phyloP scores from a whole-genome alignment of 2,797 vertebrate genomes.

The Fistularia commersonii region DNA sequence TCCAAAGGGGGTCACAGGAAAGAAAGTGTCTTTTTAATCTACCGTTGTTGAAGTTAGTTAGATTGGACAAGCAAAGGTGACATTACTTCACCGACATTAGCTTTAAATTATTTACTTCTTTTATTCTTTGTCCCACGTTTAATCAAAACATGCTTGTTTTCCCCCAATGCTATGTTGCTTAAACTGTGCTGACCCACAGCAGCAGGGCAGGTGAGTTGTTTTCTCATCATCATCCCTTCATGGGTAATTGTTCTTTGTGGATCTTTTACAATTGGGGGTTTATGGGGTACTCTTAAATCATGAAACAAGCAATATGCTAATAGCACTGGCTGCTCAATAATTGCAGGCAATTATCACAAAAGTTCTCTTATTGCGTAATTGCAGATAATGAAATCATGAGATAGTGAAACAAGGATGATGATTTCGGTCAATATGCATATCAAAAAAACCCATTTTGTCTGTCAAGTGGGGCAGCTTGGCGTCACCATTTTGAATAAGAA shows the following conservation, averaged over 20 bases:
- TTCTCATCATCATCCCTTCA: slow-evolving; percentile 50
- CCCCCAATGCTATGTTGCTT: slow-evolving; percentile 2
- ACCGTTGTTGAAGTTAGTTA: too few relatives aligned
- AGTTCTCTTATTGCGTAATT: slow-evolving; percentile 70
- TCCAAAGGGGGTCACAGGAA: too few relatives aligned
- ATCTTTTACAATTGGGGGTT: slow-evolving; percentile 34
- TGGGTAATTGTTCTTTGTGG: slow-evolving; percentile 45
- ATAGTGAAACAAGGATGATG: slow-evolving; percentile 54
- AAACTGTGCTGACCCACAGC: slow-evolving; percentile 8
- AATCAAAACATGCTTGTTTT: not conserved
- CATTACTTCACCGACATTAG: too few relatives aligned
- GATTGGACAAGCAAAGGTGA: too few relatives aligned
- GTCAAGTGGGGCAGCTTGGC: slow-evolving; percentile 46
- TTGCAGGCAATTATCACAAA: slow-evolving; percentile 71
- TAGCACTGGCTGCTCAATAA: slow-evolving; percentile 59
- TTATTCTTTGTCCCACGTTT: too few relatives aligned
- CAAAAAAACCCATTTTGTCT: slow-evolving; percentile 57
- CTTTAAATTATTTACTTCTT: too few relatives aligned
- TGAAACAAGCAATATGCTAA: slow-evolving; percentile 74
- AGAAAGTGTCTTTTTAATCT: too few relatives aligned
- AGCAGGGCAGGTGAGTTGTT: slow-evolving; percentile 33
- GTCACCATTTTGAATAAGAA: slow-evolving; percentile 37
- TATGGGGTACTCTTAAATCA: slow-evolving; percentile 45
- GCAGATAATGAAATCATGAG: slow-evolving; percentile 64
- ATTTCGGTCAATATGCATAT: slow-evolving; percentile 66